Conservation (phyloP, 2,113 vertebrate genomes). For the Alexandromys fortis region DNA sequence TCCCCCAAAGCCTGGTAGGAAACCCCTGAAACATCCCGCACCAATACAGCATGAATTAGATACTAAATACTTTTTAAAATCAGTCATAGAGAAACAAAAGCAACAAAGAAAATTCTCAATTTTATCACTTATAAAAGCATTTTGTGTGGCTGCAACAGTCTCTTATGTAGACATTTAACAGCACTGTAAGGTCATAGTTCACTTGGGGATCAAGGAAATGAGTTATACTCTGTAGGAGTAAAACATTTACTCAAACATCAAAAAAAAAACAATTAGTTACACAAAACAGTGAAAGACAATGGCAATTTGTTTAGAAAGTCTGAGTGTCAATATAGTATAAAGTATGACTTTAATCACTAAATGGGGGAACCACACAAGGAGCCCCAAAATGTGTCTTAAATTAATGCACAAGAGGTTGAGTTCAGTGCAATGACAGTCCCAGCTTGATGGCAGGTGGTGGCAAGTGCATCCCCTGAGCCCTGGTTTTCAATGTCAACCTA, state of each 20-base stretch:
- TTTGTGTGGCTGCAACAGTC: background rate
- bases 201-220: constrained; percentile 37
- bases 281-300: constrained; percentile 10
- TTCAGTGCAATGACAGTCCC: too few species aligned
- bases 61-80: constrained; percentile 1
- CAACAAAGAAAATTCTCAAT: background rate
- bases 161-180: constrained; percentile 26
- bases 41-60: background rate
- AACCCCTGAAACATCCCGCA: constrained; percentile 29
- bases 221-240: background rate
- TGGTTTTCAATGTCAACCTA: background rate
- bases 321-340: constrained; percentile 18
- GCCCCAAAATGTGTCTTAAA: background rate
- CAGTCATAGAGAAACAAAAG: background rate
- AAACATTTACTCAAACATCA: constrained; percentile 27
- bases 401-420: background rate
- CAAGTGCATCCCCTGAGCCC: background rate
- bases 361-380: background rate
- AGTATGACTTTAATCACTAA: background rate
- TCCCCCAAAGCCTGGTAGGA: background rate
- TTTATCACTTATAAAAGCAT: constrained; percentile 9
- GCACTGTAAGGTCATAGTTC: background rate
- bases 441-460: background rate
- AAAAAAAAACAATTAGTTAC: constrained; percentile 19
- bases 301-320: constrained; percentile 50